Evolutionary conservation across 64 coral and sea anemone species (phyloP), one percentile per base, ranked within the genome.

Genomic region (Acropora yongei): DNA sequence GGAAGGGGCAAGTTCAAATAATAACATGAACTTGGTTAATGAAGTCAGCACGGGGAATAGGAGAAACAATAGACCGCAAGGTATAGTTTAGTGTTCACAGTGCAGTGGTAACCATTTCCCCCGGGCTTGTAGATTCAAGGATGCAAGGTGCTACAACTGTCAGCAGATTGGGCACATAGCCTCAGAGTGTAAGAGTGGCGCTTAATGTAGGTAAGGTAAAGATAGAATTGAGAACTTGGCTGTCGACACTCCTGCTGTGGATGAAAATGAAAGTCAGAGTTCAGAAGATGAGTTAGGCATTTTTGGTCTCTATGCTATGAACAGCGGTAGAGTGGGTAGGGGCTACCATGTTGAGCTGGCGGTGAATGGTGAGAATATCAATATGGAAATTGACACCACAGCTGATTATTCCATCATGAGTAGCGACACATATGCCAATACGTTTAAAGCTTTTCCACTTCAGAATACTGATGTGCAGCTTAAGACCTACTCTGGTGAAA

Each of bases 401-500:
- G 80, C 80, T 20, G 57, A 41, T 4, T 30, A 57, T 6, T 63
- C 80, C 3, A 83, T 83, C 18, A 65, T 83, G 41, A 30, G 19
- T 41, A 65, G 14, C 4, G 44, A 44, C 13, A 18, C 55, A 3
- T 83, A 57, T 9, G 12, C 10, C 19, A 42, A 61, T 14, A 61
- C 3, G 19, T 83, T 83, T 41, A 63, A 57, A 20, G 3, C 57
- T 19, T 42, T 61, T 30, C 12, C 53, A 60, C 57, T 83, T 5
- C 53, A 58, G 53, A 30, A 39, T 9, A 83, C 80, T 80, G 44
- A 83, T 2, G 53, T 63, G 41, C 42, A 83, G 80, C 47, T 83
- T 7, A 57, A 83, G 61, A 44, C 80, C 18, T 83, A 83, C 61
- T 43, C n/a, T 42, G 80, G 80, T 20, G 79, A 55, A 50, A 50